Conservation (phyloP, 2,797 vertebrate genomes). For the Mormyrops attenuatus region DNA sequence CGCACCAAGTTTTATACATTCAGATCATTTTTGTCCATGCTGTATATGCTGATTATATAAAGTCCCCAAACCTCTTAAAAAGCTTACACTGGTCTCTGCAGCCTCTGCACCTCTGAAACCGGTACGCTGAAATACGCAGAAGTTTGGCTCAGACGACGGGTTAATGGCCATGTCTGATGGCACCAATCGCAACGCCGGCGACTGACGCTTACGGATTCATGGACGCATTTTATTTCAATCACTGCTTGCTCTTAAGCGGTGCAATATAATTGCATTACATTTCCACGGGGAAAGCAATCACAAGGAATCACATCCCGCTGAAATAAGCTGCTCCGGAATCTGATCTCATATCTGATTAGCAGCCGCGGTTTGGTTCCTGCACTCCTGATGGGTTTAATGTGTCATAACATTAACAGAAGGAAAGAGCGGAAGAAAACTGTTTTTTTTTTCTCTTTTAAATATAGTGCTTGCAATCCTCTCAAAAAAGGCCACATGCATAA, state of each 20-base stretch:
- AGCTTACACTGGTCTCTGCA: not conserved
- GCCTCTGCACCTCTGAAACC: not conserved
- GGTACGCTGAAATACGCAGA: not conserved
- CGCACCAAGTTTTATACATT: not conserved
- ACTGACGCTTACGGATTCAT: not conserved
- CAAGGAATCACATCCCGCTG: not conserved
- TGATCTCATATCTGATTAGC: not conserved
- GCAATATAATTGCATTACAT: constrained; percentile 9
- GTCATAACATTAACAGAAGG: constrained; percentile 52
- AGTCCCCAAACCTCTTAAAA: not conserved
- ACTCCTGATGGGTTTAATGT: constrained; percentile 54
- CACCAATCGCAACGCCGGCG: not conserved
- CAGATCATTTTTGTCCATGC: not conserved
- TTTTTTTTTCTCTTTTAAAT: constrained; percentile 32
- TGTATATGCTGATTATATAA: not conserved
- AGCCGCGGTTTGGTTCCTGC: constrained; percentile 41
- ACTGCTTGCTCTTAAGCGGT: not conserved
- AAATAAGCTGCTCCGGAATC: not conserved
- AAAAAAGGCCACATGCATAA: constrained; percentile 63
- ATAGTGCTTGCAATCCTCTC: constrained; percentile 63
- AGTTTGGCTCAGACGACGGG: not conserved
- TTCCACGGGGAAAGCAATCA: constrained; percentile 12
- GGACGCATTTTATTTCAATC: not conserved
- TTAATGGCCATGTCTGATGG: not conserved
- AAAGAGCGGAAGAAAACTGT: constrained; percentile 31